Evolutionary conservation across 2,113 vertebrate species (phyloP), one percentile per base, ranked within the genome.

Genomic region (Neogobius melanostomus): DNA sequence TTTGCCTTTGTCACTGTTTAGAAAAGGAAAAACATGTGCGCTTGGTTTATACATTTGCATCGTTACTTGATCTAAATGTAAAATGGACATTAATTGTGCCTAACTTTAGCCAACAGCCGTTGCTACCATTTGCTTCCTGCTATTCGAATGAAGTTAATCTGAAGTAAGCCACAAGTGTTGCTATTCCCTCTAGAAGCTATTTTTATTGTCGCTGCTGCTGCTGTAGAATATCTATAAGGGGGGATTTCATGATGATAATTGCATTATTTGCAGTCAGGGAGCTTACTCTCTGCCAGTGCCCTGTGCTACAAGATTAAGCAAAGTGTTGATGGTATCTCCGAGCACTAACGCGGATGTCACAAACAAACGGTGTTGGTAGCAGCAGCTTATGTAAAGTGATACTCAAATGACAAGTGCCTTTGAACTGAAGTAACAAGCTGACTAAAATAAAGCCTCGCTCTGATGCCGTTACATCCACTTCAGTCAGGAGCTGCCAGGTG

Each of bases 391-490:
- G 85, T 69, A 84, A 82, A 60, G 66, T 75, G 77, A 82, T 83
- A 74, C 83, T 87, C 75, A 64, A 83, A 85, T 36, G 72, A 66
- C 57, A 57, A 71, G 71, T 15, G 66, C 75, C 71, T 81, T 65
- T 72, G 80, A 84, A 80, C 44, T 68, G 71, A 72, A 66, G 59
- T 7, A 49, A 71, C 49, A 66, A 72, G 71, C 45, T 68, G 81
- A 77, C 82, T 74, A 75, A 76, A 82, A 80, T 84, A 85, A 78
- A 82, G 80, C 65, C 64, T 14, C 1, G 50, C 71, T 60, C 68
- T 74, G 74, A 50, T 84, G 79, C 47, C 68, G 77, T 88, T 86
- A 80, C 77, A 87, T 71, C 45, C 66, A 69, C 75, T 70, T 88
- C 80, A 79, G 59, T 87, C 85, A 82, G 60, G 64, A 71, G 79